phyloP scores from a whole-genome alignment of 1,140 invertebrate genomes.

The Aphelinus atriplicis region DNA sequence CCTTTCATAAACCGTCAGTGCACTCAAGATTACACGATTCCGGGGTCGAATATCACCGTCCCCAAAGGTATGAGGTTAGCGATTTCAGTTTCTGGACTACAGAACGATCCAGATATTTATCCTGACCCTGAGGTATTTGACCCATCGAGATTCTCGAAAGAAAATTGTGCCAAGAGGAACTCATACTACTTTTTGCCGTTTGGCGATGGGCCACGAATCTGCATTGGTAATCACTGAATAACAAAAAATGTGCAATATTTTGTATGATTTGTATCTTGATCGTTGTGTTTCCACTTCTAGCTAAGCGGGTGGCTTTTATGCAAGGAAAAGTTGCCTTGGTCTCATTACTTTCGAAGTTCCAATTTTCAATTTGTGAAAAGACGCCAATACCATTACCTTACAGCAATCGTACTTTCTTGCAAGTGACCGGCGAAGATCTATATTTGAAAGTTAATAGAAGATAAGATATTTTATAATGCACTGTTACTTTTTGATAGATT shows the following conservation, averaged over 20 bases:
- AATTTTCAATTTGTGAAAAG: conserved; percentile 29
- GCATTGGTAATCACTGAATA: conserved; percentile 58
- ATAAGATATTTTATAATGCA: too few species aligned
- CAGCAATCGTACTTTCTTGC: conserved; percentile 1
- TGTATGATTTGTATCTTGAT: too few species aligned
- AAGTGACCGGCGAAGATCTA: not conserved
- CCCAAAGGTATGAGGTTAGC: conserved; percentile 48
- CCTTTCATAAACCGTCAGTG: conserved; percentile 56
- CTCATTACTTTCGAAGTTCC: conserved; percentile 49
- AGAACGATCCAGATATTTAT: conserved; percentile 63
- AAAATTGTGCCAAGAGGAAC: conserved; percentile 56
- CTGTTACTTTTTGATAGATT: too few species aligned
- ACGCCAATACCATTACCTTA: conserved; percentile 27
- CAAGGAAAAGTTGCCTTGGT: conserved; percentile 61
- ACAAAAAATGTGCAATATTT: too few species aligned
- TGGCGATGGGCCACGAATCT: conserved; percentile 70
- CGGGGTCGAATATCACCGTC: conserved; percentile 46
- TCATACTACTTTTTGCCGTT: conserved; percentile 67
- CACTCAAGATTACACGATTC: conserved; percentile 58
- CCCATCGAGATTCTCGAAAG: conserved; percentile 69
- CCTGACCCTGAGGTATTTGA: conserved; percentile 71
- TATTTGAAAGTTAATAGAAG: conserved; percentile 10
- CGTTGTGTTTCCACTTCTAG: conserved; percentile 22
- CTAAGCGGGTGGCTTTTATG: conserved; percentile 61
- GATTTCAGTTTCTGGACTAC: conserved; percentile 49